Evolutionary conservation across 2,888 invertebrate species (phyloP).

Genomic region (Blera fallax): DNA sequence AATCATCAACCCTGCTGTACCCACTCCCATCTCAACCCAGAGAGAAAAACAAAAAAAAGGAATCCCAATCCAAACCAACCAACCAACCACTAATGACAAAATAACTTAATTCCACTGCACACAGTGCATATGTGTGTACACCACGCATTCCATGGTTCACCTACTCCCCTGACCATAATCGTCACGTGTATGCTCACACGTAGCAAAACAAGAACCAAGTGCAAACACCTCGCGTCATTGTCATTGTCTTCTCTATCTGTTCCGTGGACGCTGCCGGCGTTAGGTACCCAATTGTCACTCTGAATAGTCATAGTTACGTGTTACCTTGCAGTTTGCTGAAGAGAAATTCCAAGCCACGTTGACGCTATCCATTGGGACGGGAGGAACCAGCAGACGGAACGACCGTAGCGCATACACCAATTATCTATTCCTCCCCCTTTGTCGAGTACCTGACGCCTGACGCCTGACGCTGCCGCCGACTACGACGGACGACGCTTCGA

Average conservation of each 20-base stretch:
- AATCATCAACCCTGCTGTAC: neutral
- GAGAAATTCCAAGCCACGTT: conserved; percentile 14
- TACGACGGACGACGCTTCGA: conserved; percentile 4
- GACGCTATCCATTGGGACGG: neutral
- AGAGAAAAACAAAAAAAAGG: too few species aligned
- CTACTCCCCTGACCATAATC: conserved; percentile 27
- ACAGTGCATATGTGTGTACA: neutral
- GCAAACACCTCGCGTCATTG: conserved; percentile 56
- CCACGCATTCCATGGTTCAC: conserved; percentile 29
- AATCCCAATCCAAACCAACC: neutral
- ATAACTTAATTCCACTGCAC: neutral
- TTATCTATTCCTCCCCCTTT: conserved; percentile 49
- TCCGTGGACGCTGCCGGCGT: neutral
- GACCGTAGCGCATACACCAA: conserved; percentile 39
- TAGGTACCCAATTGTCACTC: conserved; percentile 35
- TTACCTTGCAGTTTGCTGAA: conserved; percentile 16
- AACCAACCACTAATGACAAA: neutral
- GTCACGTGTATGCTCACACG: conserved; percentile 6
- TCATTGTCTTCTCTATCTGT: conserved; percentile 5
- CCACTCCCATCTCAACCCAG: neutral
- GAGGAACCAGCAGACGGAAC: conserved; percentile 30
- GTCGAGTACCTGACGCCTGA: neutral
- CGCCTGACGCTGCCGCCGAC: neutral
- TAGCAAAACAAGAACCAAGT: conserved; percentile 57
- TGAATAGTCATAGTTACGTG: conserved; percentile 32